These are phyloP conservation scores for Tillus elongatus DNA, from an alignment of 2,888 invertebrate genomes.

Conservation along the genomic window DNA sequence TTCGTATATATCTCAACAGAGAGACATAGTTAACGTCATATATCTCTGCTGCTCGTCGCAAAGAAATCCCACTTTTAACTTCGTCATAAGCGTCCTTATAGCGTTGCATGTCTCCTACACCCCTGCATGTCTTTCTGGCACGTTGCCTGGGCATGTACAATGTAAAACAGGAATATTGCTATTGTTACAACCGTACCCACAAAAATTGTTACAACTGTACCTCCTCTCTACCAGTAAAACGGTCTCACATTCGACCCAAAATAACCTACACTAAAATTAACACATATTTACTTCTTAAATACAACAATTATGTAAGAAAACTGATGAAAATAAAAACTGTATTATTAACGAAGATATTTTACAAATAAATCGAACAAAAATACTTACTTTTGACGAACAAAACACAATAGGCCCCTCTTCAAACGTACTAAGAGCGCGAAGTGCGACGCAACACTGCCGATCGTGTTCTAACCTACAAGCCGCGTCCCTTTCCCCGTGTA, in stretches of 20 bases:
- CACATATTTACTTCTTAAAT: neutral
- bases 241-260: conserved; percentile 7
- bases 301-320: conserved; percentile 8
- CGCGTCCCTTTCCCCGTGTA: conserved; percentile 7
- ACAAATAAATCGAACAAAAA: conserved; percentile 8
- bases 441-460: conserved; percentile 6
- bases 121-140: neutral
- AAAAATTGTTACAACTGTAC: conserved; percentile 10
- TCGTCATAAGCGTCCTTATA: conserved; percentile 17
- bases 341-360: conserved; percentile 1
- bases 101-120: conserved; percentile 5
- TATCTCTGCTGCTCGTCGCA: conserved; percentile 15
- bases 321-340: conserved; percentile 4
- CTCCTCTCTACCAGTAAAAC: neutral
- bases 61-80: conserved; percentile 15
- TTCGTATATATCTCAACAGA: conserved; percentile 15
- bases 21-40: conserved; percentile 15
- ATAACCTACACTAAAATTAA: conserved; percentile 9
- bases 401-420: conserved; percentile 4
- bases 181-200: conserved; percentile 15
- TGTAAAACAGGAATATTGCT: conserved; percentile 5
- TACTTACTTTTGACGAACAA: conserved; percentile 10
- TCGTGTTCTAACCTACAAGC: conserved; percentile 7
- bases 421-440: conserved; percentile 2
- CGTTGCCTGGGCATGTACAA: conserved; percentile 8